Conservation (phyloP, 2,797 vertebrate genomes). For the Kryptolebias ocellatus region DNA sequence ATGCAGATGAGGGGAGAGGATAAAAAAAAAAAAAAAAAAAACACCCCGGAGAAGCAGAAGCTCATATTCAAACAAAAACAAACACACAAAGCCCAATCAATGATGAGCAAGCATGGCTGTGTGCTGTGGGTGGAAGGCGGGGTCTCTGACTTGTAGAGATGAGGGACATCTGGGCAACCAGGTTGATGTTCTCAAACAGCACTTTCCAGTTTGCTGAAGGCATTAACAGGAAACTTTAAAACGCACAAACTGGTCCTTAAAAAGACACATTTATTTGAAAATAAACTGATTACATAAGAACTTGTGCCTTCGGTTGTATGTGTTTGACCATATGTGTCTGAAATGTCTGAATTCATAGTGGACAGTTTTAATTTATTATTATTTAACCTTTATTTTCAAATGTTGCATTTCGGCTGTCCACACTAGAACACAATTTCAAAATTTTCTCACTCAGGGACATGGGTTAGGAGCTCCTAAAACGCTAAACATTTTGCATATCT, state of each 20-base stretch:
- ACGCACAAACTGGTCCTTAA: conserved; percentile 14
- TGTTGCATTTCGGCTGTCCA: too few species aligned
- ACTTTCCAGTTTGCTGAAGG: conserved; percentile 41
- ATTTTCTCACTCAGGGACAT: too few species aligned
- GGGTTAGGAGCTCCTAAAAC: too few species aligned
- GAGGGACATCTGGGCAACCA: conserved; percentile 29
- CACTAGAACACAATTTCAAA: too few species aligned
- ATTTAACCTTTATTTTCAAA: too few species aligned
- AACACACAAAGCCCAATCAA: conserved; percentile 71
- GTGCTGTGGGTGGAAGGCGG: conserved; percentile 52
- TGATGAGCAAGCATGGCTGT: conserved; percentile 63
- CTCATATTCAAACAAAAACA: conserved; percentile 73
- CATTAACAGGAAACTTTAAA: conserved; percentile 31
- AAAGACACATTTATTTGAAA: conserved; percentile 27
- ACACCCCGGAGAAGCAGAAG: conserved; percentile 47
- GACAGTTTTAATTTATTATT: too few species aligned
- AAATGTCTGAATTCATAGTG: too few species aligned
- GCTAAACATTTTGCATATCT: too few species aligned
- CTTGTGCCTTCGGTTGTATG: conserved; percentile 2
- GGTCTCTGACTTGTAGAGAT: conserved; percentile 53
- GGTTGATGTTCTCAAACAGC: conserved; percentile 40
- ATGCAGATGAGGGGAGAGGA: conserved; percentile 52
- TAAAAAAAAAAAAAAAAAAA: conserved; percentile 39
- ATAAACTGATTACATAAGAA: conserved; percentile 41
- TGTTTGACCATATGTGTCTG: neutral